Evolutionary conservation across 1,140 invertebrate species (phyloP).

Genomic region (Drosophila lini): DNA sequence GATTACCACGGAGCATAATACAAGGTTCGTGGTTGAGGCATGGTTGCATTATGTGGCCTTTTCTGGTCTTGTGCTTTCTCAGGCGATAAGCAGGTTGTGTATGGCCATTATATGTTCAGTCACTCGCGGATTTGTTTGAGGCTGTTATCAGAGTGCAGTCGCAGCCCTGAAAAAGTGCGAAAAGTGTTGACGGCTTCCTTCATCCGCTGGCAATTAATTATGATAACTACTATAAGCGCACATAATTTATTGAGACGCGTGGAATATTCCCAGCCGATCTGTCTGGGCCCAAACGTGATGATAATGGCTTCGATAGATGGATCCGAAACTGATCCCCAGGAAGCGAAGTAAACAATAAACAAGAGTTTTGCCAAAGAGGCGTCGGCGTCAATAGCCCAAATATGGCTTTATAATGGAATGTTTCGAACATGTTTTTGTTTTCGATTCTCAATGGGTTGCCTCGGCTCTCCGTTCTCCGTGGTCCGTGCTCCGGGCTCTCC

Average conservation of each 20-base stretch:
- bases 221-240: conserved; percentile 50
- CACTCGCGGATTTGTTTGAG: conserved; percentile 53
- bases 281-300: conserved; percentile 48
- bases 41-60: conserved; percentile 28
- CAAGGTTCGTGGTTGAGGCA: conserved; percentile 4
- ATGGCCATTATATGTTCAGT: conserved; percentile 63
- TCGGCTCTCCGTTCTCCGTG: conserved; percentile 23
- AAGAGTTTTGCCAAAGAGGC: conserved; percentile 14
- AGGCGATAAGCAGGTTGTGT: conserved; percentile 55
- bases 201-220: conserved; percentile 54
- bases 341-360: conserved; percentile 25
- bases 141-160: conserved; percentile 52
- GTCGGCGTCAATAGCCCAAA: conserved; percentile 38
- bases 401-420: conserved; percentile 68
- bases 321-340: conserved; percentile 7
- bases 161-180: conserved; percentile 64
- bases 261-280: conserved; percentile 68
- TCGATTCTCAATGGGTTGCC: conserved; percentile 15
- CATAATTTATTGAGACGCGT: conserved; percentile 58
- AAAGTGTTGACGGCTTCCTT: conserved; percentile 57
- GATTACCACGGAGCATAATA: conserved; percentile 13
- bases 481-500: conserved; percentile 33
- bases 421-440: conserved; percentile 62
- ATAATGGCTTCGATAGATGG: conserved; percentile 37
- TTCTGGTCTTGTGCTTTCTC: conserved; percentile 52